Percentiles rank a stretch among this genome's conserved stretches.
Evolutionary conservation across 2,888 invertebrate species (phyloP).

Genomic region (Xiphydria camelus): DNA sequence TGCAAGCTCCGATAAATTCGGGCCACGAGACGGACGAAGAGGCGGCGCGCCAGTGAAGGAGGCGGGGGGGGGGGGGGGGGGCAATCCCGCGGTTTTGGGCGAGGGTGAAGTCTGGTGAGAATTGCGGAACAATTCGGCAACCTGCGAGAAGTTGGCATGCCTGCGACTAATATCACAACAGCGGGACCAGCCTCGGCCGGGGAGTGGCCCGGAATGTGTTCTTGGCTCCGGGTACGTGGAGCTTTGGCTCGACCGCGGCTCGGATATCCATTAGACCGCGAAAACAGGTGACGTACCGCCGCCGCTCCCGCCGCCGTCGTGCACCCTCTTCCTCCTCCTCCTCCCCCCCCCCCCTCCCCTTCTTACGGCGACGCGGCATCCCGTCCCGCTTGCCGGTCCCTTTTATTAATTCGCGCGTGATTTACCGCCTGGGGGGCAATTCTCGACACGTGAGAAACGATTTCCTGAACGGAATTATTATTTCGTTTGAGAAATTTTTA

Average conservation of each 20-base stretch:
- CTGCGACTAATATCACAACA: slow-evolving; percentile 7
- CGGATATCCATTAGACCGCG: neutral
- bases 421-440: too few relatives aligned
- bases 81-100: too few relatives aligned
- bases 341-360: slow-evolving; percentile 1
- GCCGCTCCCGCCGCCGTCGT: neutral
- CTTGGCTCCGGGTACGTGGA: slow-evolving; percentile 1
- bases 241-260: neutral
- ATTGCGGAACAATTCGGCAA: slow-evolving; percentile 12
- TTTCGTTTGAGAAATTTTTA: too few relatives aligned
- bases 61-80: too few relatives aligned
- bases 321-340: slow-evolving; percentile 3
- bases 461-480: too few relatives aligned
- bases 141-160: slow-evolving; percentile 19
- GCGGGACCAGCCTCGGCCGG: neutral
- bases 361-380: slow-evolving; percentile 2
- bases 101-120: too few relatives aligned
- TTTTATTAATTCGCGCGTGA: too few relatives aligned
- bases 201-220: slow-evolving; percentile 2
- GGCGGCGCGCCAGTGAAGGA: too few relatives aligned
- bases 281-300: neutral
- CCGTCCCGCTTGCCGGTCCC: too few relatives aligned
- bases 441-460: too few relatives aligned
- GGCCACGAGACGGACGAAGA: too few relatives aligned
- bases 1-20: too few relatives aligned